These are phyloP conservation scores for Arion vulgaris DNA, from an alignment of 1,140 invertebrate species.

Conservation along the genomic window DNA sequence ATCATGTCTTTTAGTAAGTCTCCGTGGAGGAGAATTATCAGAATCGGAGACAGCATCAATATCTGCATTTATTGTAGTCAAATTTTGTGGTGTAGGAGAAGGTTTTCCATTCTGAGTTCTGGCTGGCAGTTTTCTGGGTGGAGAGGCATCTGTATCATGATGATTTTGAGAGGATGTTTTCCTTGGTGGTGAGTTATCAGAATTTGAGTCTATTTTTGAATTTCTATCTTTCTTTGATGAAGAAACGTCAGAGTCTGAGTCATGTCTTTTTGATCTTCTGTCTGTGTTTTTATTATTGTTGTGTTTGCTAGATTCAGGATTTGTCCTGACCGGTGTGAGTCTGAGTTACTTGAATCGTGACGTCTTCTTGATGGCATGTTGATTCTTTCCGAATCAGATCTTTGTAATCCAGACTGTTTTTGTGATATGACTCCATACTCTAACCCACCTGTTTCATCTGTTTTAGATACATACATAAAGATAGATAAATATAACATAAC, in stretches of 20 bases:
- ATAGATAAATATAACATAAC: too few species aligned
- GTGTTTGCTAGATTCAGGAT: neutral
- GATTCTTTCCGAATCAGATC: neutral
- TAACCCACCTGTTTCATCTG: neutral
- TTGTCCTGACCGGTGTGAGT: constrained; percentile 52
- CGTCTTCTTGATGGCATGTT: neutral
- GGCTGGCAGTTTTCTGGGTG: constrained; percentile 50
- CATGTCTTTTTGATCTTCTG: constrained; percentile 42
- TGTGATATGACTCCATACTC: constrained; percentile 1
- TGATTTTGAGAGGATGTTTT: constrained; percentile 39
- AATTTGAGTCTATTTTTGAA: constrained; percentile 47
- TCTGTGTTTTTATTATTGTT: constrained; percentile 50
- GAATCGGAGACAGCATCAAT: constrained; percentile 54
- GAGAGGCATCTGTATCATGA: constrained; percentile 63
- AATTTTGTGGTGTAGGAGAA: too few species aligned
- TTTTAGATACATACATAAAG: neutral
- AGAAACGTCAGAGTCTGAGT: constrained; percentile 54
- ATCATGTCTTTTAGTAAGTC: constrained; percentile 44
- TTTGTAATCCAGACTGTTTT: neutral
- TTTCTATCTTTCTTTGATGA: constrained; percentile 49
- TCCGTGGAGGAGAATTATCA: constrained; percentile 55
- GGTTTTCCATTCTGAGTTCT: neutral
- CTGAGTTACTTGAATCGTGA: neutral
- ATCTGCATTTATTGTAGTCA: constrained; percentile 49
- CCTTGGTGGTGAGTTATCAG: constrained; percentile 54